Evolutionary conservation across 2,888 invertebrate genomes (phyloP).

Genomic region (Diaphora mendica): DNA sequence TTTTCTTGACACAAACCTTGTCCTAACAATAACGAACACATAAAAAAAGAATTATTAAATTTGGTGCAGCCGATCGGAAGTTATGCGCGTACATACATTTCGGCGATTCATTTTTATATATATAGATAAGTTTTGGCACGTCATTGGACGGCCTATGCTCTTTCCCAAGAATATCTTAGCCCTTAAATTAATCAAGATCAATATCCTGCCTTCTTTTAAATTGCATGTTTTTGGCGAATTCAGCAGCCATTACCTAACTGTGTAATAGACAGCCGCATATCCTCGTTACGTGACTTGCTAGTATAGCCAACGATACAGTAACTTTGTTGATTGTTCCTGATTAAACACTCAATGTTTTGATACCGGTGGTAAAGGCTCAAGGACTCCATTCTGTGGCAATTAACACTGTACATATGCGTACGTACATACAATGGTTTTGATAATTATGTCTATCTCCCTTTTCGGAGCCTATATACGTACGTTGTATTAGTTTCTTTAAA

Average conservation of each 20-base stretch:
- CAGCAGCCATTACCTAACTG: background rate
- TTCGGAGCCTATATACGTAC: conserved; percentile 8
- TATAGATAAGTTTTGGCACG: too few species aligned
- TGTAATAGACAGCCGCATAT: conserved; percentile 12
- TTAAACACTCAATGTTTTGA: conserved; percentile 52
- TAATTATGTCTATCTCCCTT: conserved; percentile 38
- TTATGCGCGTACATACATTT: too few species aligned
- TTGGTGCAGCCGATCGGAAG: too few species aligned
- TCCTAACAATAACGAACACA: too few species aligned
- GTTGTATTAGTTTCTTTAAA: conserved; percentile 23
- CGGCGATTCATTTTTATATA: too few species aligned
- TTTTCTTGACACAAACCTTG: too few species aligned
- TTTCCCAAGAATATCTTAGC: too few species aligned
- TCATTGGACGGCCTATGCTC: background rate
- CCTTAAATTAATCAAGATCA: too few species aligned
- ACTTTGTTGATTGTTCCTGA: conserved; percentile 53
- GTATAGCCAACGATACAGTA: conserved; percentile 33
- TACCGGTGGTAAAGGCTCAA: conserved; percentile 24
- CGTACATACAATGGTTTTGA: conserved; percentile 32
- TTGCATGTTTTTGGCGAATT: background rate
- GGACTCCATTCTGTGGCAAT: conserved; percentile 42
- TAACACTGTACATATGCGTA: conserved; percentile 30
- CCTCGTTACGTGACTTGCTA: conserved; percentile 9
- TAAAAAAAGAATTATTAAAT: too few species aligned
- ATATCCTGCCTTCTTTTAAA: background rate